Evolutionary conservation across 2,888 invertebrate species (phyloP), one percentile per base, ranked within the genome.

Genomic region (Phalera bucephala): DNA sequence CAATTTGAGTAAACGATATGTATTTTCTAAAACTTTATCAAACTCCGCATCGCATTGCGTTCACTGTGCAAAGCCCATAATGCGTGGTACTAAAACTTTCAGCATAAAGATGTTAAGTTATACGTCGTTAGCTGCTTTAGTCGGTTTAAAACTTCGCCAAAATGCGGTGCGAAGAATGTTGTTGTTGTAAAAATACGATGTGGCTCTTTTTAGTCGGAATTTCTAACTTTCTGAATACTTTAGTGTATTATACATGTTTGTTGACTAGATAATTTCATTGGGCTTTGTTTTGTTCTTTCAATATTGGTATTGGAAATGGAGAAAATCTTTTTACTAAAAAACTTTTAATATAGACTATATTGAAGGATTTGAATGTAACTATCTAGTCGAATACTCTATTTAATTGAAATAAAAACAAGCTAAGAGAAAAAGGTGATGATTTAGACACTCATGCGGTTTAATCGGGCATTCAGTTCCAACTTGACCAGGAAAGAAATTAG

Each of bases 61-160:
- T 6, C 11, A 26, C 29, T 14, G n/a, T 12, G 13, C 15, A 21
- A 26, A 33, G 28, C 40, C 37, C 57, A 57, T 27, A 27, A 27
- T 14, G 27, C 27, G 64, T 52, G 57, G 44, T 43, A 33, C 43
- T 33, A 17, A 52, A 63, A 58, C 39, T 63, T 59, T 50, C 12
- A 45, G 30, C 29, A 42, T 40, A 31, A 37, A 42, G 36, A 50
- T 41, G 30, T 44, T 39, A 52, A 33, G 30, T 33, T 45, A 40
- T 33, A 46, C 7, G 25, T 40, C 56, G 33, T 47, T 47, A 55
- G 48, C 45, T 36, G 48, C 30, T 52, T 26, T 21, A 31, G 26
- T 33, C 12, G 33, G 36, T 36, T 42, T 35, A 19, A 33, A 54
- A 54, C 43, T 54, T 52, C 12, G 28, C 31, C 22, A 13, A 38